Conservation (phyloP, 1,140 invertebrate genomes). For the Copidosoma floridanum region DNA sequence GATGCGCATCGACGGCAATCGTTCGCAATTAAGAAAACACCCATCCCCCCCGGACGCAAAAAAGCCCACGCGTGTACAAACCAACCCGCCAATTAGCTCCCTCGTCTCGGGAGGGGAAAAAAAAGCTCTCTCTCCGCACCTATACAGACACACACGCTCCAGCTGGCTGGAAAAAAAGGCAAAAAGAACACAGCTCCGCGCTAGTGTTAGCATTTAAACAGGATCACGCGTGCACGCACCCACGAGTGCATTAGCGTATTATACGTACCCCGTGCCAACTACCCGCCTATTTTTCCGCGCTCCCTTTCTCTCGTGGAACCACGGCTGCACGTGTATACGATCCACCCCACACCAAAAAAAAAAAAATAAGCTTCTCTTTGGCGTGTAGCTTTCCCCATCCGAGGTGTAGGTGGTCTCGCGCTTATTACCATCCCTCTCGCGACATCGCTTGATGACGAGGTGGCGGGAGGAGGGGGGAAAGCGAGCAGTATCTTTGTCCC, state of each 20-base stretch:
- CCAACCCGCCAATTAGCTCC: background rate
- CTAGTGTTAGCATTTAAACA: background rate
- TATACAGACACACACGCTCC: too few species aligned
- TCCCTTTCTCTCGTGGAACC: background rate
- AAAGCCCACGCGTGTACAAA: too few species aligned
- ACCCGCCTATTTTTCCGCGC: background rate
- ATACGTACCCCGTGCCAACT: too few species aligned
- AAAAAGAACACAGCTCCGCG: background rate
- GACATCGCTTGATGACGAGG: background rate
- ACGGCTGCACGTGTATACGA: too few species aligned
- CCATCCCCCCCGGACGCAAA: background rate
- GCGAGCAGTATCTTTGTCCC: background rate
- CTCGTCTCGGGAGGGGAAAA: background rate
- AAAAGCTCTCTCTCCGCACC: too few species aligned
- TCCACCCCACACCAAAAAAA: too few species aligned
- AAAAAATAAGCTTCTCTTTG: too few species aligned
- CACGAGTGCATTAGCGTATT: background rate
- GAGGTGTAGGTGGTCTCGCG: too few species aligned
- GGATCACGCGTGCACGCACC: background rate
- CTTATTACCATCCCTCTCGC: conserved; percentile 5
- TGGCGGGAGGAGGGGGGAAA: too few species aligned
- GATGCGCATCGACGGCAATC: background rate
- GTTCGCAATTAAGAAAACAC: background rate
- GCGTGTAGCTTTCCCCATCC: too few species aligned
- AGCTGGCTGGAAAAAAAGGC: background rate